phyloP scores from a whole-genome alignment of 2,113 vertebrate species.

The Zosterops hypoxanthus region DNA sequence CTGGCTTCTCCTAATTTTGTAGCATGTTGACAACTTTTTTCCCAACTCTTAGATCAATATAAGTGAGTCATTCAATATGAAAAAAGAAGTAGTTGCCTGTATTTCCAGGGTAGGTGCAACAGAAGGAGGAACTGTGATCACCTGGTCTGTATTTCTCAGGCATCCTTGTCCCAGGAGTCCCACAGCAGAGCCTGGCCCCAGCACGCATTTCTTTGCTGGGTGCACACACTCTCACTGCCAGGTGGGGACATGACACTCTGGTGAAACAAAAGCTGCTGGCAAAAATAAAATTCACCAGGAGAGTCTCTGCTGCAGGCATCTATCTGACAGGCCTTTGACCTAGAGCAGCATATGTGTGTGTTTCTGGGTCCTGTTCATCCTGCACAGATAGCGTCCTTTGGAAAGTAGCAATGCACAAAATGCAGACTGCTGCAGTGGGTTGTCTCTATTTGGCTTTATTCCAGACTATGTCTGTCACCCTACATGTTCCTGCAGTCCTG shows the following conservation, averaged over 20 bases:
- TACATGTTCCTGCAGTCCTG: neutral
- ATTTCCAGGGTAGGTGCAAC: neutral
- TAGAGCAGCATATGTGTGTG: neutral
- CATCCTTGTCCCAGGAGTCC: neutral
- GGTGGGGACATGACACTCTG: accelerated
- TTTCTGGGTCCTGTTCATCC: neutral
- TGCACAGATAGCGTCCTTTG: neutral
- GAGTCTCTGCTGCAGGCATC: neutral
- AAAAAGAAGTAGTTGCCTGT: neutral
- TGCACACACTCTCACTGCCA: accelerated
- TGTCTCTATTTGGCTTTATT: neutral
- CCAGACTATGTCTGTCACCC: neutral
- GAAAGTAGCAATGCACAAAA: accelerated
- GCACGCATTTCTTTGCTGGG: accelerated
- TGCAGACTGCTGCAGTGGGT: accelerated
- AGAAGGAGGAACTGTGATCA: neutral
- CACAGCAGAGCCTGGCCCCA: neutral
- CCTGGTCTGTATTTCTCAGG: neutral
- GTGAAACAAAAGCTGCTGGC: accelerated
- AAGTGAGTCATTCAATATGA: neutral
- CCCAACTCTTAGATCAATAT: neutral
- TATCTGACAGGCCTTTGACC: neutral
- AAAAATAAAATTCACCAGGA: neutral
- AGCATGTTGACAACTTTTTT: neutral
- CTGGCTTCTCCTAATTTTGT: neutral